phyloP scores from a whole-genome alignment of 53 echinoderm and acorn worm genomes.

The Luidia sarsii region DNA sequence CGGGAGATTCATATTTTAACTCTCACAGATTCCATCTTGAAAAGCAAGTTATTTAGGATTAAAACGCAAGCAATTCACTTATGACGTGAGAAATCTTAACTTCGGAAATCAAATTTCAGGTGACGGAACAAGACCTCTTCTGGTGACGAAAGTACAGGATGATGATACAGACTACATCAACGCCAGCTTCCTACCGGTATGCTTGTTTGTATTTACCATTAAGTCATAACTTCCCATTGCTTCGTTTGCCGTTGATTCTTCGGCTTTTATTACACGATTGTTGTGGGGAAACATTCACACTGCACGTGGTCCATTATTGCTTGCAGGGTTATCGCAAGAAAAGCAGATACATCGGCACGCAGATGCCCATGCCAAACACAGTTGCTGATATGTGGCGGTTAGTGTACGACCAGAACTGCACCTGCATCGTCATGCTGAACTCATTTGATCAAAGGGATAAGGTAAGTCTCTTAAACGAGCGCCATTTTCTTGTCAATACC shows the following conservation, averaged over 20 bases:
- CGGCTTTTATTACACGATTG: background rate
- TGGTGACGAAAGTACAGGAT: constrained; percentile 57
- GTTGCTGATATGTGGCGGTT: constrained; percentile 76
- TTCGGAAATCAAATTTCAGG: constrained; percentile 38
- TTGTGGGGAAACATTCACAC: too few species aligned
- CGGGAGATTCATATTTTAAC: too few species aligned
- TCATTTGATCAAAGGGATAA: constrained; percentile 34
- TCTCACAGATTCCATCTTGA: too few species aligned
- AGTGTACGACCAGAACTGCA: constrained; percentile 32
- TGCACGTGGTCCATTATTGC: background rate
- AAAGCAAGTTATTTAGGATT: too few species aligned
- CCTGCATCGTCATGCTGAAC: constrained; percentile 62
- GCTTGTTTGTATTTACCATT: constrained; percentile 13
- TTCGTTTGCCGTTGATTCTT: too few species aligned
- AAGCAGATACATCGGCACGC: constrained; percentile 68
- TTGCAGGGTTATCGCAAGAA: constrained; percentile 67
- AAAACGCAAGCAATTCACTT: too few species aligned
- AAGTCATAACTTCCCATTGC: too few species aligned
- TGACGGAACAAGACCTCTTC: constrained; percentile 68
- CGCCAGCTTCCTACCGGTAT: constrained; percentile 67
- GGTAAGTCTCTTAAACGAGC: too few species aligned
- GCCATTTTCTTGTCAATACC: too few species aligned
- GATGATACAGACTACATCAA: constrained; percentile 78
- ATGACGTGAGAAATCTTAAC: too few species aligned
- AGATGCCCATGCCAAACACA: constrained; percentile 74